These are phyloP conservation scores for Podiceps cristatus DNA, from an alignment of 2,113 vertebrate genomes.

Conservation along the genomic window DNA sequence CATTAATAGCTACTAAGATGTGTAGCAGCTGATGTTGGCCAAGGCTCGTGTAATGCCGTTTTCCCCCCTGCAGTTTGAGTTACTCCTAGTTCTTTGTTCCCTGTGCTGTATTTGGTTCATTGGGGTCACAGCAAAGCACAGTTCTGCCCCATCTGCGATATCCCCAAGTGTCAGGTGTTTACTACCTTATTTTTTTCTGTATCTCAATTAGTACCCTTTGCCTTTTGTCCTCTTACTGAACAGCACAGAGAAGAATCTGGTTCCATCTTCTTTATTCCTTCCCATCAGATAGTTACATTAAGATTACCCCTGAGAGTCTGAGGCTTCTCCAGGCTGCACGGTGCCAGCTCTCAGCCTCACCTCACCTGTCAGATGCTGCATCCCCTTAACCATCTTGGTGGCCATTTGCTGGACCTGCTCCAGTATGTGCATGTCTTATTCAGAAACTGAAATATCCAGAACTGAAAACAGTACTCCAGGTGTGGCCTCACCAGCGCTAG, in stretches of 20 bases:
- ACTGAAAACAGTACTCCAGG: not conserved
- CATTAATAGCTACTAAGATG: rapidly evolving
- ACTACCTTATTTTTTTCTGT: not conserved
- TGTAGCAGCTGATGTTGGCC: not conserved
- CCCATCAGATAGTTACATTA: rapidly evolving
- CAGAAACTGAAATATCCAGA: rapidly evolving
- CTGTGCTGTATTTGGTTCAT: not conserved
- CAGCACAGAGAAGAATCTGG: not conserved
- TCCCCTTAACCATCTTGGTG: rapidly evolving
- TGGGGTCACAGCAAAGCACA: not conserved
- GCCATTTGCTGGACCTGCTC: not conserved
- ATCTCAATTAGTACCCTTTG: not conserved
- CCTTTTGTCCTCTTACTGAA: not conserved
- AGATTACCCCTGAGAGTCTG: not conserved
- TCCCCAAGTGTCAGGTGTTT: not conserved
- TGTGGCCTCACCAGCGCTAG: not conserved
- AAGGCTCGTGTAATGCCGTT: not conserved
- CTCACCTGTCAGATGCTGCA: rapidly evolving
- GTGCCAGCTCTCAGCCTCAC: not conserved
- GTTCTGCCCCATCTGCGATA: not conserved
- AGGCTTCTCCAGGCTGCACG: not conserved
- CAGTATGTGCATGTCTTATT: not conserved
- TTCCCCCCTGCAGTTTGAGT: not conserved
- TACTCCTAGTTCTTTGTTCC: not conserved
- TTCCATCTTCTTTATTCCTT: not conserved